These are phyloP conservation scores for Sebastes vulpes DNA, from an alignment of 2,797 vertebrate species.

Conservation along the genomic window DNA sequence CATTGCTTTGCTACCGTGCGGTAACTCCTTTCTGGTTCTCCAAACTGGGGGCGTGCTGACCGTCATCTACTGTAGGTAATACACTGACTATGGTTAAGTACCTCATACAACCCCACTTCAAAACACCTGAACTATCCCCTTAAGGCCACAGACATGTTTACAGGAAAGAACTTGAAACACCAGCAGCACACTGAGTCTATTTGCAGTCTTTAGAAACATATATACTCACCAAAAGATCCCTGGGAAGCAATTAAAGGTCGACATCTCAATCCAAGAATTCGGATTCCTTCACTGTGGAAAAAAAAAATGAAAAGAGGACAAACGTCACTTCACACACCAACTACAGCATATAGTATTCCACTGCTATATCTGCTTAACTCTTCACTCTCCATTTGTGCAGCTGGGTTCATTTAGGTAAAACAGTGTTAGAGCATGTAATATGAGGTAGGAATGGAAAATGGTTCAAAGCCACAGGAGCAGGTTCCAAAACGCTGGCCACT, in stretches of 20 bases:
- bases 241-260: conserved; percentile 38
- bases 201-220: conserved; percentile 36
- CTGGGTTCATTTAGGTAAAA: conserved; percentile 56
- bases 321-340: conserved; percentile 50
- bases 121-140: neutral
- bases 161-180: conserved; percentile 33
- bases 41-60: too few species aligned
- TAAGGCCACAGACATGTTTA: conserved; percentile 27
- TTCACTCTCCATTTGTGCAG: conserved; percentile 44
- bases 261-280: conserved; percentile 61
- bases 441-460: conserved; percentile 51
- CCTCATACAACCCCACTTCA: too few species aligned
- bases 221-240: conserved; percentile 70
- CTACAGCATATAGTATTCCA: conserved; percentile 32
- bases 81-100: too few species aligned
- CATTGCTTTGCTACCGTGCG: too few species aligned
- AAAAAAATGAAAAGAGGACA: conserved; percentile 38
- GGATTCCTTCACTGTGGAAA: conserved; percentile 57
- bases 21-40: too few species aligned
- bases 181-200: conserved; percentile 35
- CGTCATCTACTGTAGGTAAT: too few species aligned
- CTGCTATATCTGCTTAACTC: conserved; percentile 43
- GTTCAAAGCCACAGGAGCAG: conserved; percentile 47
- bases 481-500: conserved; percentile 54
- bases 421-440: conserved; percentile 28